phyloP scores from a whole-genome alignment of 2,797 vertebrate species.

The Phalloptychus januarius region DNA sequence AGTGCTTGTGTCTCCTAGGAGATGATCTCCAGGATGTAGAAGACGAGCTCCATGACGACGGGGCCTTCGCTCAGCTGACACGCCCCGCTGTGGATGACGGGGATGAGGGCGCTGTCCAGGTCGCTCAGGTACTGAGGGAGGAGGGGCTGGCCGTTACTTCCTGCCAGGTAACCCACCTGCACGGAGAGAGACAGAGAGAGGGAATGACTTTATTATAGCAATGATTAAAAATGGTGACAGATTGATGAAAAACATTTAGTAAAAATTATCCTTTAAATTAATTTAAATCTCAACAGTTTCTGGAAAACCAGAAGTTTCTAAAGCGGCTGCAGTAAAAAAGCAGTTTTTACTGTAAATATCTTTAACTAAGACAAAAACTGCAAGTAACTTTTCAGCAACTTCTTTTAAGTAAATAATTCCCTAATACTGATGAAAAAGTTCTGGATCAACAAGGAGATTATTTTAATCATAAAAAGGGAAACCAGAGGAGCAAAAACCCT shows the following conservation, averaged over 20 bases:
- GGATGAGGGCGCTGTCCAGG: constrained; percentile 97
- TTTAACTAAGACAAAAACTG: no score
- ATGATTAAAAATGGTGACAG: no score
- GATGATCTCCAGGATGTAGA: constrained; percentile 99
- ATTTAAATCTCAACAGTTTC: neutral
- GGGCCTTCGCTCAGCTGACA: constrained; percentile 96
- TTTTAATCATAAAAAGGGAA: no score
- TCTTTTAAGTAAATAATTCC: no score
- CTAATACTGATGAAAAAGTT: no score
- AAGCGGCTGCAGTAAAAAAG: neutral
- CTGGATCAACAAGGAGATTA: no score
- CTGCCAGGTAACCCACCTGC: constrained; percentile 96
- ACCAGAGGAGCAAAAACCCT: no score
- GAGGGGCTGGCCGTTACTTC: constrained; percentile 95
- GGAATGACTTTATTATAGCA: neutral
- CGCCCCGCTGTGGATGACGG: constrained; percentile 95
- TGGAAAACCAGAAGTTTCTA: neutral
- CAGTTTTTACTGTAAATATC: no score
- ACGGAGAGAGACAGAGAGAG: no score
- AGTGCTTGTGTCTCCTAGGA: constrained; percentile 77
- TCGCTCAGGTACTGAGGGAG: constrained; percentile 95
- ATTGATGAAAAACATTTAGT: neutral
- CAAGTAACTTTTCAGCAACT: no score
- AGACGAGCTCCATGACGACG: constrained; percentile 96
- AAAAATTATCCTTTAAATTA: no score